Conservation (phyloP, 2,797 vertebrate species). For the Sebastes hopkinsi region DNA sequence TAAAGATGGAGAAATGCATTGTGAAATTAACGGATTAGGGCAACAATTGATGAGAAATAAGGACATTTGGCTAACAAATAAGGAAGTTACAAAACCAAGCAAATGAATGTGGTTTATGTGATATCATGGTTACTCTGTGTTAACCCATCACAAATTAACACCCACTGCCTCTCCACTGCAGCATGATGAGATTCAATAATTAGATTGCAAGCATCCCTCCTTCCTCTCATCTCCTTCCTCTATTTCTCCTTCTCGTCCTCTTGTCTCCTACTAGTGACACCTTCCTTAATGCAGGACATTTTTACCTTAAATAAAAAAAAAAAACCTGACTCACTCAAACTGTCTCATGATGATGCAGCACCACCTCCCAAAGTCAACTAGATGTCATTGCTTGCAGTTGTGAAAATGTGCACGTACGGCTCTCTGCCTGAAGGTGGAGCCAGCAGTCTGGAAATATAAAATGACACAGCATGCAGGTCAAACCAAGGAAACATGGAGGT, state of each 20-base stretch:
- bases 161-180: constrained; percentile 2
- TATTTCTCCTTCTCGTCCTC: not conserved
- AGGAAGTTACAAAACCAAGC: not conserved
- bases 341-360: not conserved
- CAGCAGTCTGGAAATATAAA: not conserved
- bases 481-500: not conserved
- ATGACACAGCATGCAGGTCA: not conserved
- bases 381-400: not conserved
- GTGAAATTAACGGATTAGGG: not conserved
- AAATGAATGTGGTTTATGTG: not conserved
- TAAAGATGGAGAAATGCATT: not conserved
- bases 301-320: not conserved
- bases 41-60: not conserved
- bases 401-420: not conserved
- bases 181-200: not conserved
- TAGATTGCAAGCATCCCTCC: not conserved
- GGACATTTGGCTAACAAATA: not conserved
- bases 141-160: not conserved
- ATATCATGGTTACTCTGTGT: not conserved
- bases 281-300: not conserved
- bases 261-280: not conserved
- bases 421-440: constrained; percentile 52
- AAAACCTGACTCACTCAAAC: not conserved
- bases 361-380: constrained; percentile 12
- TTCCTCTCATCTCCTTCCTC: not conserved